Conservation (phyloP, 2,888 invertebrate species). For the Heliconius cydno region DNA sequence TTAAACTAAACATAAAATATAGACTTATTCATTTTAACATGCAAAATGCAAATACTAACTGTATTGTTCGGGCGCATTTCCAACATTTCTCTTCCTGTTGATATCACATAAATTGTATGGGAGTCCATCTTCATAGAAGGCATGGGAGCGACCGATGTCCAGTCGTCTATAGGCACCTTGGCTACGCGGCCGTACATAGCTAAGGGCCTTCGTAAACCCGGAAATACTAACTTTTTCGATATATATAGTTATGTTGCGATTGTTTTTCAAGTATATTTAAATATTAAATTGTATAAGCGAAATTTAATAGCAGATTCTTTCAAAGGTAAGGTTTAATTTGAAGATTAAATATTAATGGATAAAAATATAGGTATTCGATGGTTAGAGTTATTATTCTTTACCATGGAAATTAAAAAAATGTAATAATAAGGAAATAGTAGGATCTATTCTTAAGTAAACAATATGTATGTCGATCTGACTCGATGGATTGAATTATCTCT, state of each 20-base stretch:
- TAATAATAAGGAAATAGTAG: too few species aligned
- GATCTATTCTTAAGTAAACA: too few species aligned
- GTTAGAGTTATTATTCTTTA: not conserved
- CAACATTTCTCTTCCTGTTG: constrained; percentile 36
- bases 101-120: constrained; percentile 39
- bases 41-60: constrained; percentile 1
- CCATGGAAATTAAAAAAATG: too few species aligned
- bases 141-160: constrained; percentile 68
- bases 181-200: constrained; percentile 59
- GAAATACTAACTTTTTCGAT: constrained; percentile 17
- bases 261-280: not conserved
- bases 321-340: not conserved
- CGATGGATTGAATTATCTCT: too few species aligned
- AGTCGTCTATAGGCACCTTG: constrained; percentile 71
- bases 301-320: not conserved
- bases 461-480: too few species aligned
- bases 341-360: not conserved
- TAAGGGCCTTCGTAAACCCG: constrained; percentile 45
- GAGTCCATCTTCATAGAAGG: constrained; percentile 44
- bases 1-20: too few species aligned
- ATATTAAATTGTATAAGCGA: not conserved
- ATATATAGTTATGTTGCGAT: not conserved
- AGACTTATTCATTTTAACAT: not conserved
- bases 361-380: not conserved
- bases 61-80: constrained; percentile 35